Base-by-base conservation (phyloP, 2,113 vertebrate species). In the Labeo catla region DNA sequence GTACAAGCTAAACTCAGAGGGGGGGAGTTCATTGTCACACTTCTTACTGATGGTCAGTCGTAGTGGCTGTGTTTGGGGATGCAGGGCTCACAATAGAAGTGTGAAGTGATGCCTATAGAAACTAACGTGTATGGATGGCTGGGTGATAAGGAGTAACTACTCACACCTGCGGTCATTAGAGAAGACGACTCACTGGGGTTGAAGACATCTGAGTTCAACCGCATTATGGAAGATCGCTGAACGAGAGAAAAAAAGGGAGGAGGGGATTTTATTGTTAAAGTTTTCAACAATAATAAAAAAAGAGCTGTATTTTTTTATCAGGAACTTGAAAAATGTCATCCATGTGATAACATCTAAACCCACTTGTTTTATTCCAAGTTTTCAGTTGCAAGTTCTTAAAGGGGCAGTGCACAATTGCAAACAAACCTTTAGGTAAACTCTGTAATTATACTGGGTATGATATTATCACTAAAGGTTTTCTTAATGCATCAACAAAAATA, bases 21-120 rank as follows among this genome's bases (percentile, higher is more conserved):
- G 74, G 59, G 79, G 80, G 63, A 28, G 74, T 39, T 66, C 84
- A 79, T 86, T 86, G 65, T 78, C 84, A 80, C 76, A 86, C 76
- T 83, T 78, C 39, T 45, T 68, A 23, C 50, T 61, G 82, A 61
- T 70, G 85, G 82, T 76, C 85, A 68, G 83, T 70, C 80, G 85
- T 85, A 70, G 57, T 73, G 47, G 78, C 28, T 39, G 73, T 80
- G 83, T 84, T 72, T 79, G 80, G 57, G 79, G 47, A 87, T 79
- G 84, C 84, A 66, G 86, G 70, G n/a, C 76, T 49, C 61, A 84
- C 83, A 76, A 85, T 82, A 57, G 76, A 87, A 16, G 88, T 89
- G 90, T 89, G 81, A 91, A 88, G 90, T 87, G 88, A 61, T 52
- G 85, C 76, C 87, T 63, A 88, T 86, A 89, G 90, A 91, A 89